phyloP scores from a whole-genome alignment of 2,113 vertebrate genomes.

The Chaetura pelagica region DNA sequence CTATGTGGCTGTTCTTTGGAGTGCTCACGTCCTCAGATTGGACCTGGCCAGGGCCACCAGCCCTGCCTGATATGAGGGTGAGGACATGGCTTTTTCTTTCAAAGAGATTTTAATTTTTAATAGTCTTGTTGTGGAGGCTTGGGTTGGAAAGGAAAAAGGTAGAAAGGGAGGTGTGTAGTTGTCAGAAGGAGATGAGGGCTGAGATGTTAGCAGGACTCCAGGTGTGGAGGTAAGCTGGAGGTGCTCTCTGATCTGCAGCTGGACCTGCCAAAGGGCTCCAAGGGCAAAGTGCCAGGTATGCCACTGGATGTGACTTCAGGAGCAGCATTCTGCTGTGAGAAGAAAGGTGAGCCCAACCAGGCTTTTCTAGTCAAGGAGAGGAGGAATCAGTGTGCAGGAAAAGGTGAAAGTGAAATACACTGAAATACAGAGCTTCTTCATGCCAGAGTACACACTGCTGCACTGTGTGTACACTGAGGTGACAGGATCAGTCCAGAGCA shows the following conservation, averaged over 20 bases:
- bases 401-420: not conserved
- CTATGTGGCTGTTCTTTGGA: not conserved
- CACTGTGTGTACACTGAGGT: not conserved
- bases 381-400: not conserved
- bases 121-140: not conserved
- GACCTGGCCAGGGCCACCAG: not conserved
- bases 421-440: not conserved
- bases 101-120: not conserved
- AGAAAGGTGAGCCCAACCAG: not conserved
- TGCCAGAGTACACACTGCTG: not conserved
- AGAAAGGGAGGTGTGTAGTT: not conserved
- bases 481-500: not conserved
- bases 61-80: accelerated
- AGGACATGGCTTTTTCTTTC: not conserved
- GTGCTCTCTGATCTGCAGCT: not conserved
- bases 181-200: not conserved
- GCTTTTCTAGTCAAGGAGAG: not conserved
- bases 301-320: not conserved
- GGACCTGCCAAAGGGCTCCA: not conserved
- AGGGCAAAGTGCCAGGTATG: not conserved
- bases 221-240: not conserved
- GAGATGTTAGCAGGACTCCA: accelerated
- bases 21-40: not conserved
- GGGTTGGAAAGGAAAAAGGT: not conserved
- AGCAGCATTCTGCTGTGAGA: not conserved